Evolutionary conservation across 2,888 invertebrate genomes (phyloP), one percentile per base, ranked within the genome.

Genomic region (Scaptodrosophila latifasciaeformis): DNA sequence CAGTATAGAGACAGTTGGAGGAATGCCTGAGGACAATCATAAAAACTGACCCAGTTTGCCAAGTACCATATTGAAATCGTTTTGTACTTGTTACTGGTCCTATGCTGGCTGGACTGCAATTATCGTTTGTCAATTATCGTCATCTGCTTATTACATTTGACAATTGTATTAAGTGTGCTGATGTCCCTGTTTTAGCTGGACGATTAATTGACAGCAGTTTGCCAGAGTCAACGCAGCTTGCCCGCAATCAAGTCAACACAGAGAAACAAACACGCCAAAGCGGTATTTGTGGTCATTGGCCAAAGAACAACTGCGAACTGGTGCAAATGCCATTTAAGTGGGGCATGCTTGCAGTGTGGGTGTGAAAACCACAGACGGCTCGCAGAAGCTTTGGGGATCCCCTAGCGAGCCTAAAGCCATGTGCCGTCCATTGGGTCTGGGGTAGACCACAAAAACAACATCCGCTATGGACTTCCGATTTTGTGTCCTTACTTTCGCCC

Each of bases 241-340:
- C 58, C 78, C 78, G 62, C 75, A 80, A 70, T 62, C 55, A 53
- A 66, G 59, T 66, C 67, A 61, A 60, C 49, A 60, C 45, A 18
- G 42, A 39, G 29, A 53, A 37, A 50, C 40, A 43, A 55, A 55
- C 57, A 54, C 34, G 34, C 42, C 31, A 49, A 19, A n/a, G n/a
- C n/a, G n/a, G n/a, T n/a, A n/a, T n/a, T n/a, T n/a, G n/a, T n/a
- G n/a, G n/a, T n/a, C n/a, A n/a, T n/a, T n/a, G n/a, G n/a, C n/a
- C n/a, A n/a, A n/a, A n/a, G n/a, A n/a, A n/a, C n/a, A n/a, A n/a
- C n/a, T n/a, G n/a, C n/a, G n/a, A n/a, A n/a, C 17, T 12, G 21
- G 35, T 12, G 4, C 10, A 17, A 34, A 18, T 53, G 31, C 48
- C 21, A n/a, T n/a, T n/a, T n/a, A n/a, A n/a, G n/a, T n/a, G n/a